phyloP scores from a whole-genome alignment of 1,140 invertebrate species.

The Doryteuthis pealeii region DNA sequence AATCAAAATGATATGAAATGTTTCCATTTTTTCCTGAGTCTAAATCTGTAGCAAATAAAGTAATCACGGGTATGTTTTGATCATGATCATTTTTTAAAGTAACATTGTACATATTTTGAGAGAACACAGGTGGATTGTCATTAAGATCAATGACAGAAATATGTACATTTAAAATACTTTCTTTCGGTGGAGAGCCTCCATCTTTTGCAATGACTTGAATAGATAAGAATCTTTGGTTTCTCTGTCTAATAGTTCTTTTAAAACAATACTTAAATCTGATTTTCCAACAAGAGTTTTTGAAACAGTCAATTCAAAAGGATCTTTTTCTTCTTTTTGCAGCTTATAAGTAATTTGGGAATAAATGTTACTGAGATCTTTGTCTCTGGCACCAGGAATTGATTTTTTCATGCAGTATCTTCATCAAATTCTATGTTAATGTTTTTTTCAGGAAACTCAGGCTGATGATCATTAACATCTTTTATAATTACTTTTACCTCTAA shows the following conservation, averaged over 20 bases:
- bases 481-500: constrained; percentile 93
- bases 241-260: constrained; percentile 72
- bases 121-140: constrained; percentile 93
- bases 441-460: constrained; percentile 71
- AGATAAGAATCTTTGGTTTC: constrained; percentile 78
- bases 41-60: constrained; percentile 78
- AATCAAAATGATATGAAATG: constrained; percentile 66
- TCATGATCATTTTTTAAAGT: constrained; percentile 89
- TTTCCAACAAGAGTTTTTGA: constrained; percentile 20
- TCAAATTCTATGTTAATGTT: background rate
- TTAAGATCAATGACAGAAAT: constrained; percentile 92
- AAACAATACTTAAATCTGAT: constrained; percentile 27
- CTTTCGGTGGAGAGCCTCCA: constrained; percentile 82
- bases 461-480: constrained; percentile 89
- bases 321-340: constrained; percentile 12
- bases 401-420: background rate
- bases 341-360: background rate
- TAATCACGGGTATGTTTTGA: constrained; percentile 82
- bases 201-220: constrained; percentile 70
- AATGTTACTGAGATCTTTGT: background rate
- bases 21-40: constrained; percentile 87
- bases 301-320: constrained; percentile 22
- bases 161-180: constrained; percentile 83
- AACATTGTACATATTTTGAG: constrained; percentile 82
- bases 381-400: background rate